Evolutionary conservation across 2,797 vertebrate genomes (phyloP).

Genomic region (Aulostomus chinensis): DNA sequence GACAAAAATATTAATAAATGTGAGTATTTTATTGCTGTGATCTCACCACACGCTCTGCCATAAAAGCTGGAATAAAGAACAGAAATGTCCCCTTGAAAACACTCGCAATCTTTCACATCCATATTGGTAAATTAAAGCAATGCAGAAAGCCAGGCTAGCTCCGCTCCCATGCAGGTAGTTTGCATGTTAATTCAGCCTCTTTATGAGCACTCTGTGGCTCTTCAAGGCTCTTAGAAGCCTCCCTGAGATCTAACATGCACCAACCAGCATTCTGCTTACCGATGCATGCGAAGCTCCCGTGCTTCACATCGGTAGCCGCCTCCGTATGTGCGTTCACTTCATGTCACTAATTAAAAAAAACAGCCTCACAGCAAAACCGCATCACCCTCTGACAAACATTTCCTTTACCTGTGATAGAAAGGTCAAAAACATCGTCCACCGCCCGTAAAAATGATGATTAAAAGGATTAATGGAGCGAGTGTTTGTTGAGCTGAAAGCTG

Average conservation of each 20-base stretch:
- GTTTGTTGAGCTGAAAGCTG: conserved; percentile 30
- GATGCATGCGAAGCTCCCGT: conserved; percentile 40
- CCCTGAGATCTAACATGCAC: conserved; percentile 27
- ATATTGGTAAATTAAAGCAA: conserved; percentile 10
- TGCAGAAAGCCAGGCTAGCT: conserved; percentile 2
- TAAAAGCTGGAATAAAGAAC: conserved; percentile 26
- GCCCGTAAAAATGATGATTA: conserved; percentile 18
- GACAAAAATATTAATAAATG: conserved; percentile 6
- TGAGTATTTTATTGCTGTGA: conserved; percentile 27
- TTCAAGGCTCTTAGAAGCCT: conserved; percentile 21
- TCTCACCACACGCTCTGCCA: conserved; percentile 12
- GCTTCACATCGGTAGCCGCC: conserved; percentile 32
- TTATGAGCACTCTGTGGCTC: conserved; percentile 27
- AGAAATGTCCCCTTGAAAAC: conserved; percentile 19
- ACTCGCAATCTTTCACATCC: conserved; percentile 1
- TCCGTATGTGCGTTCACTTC: conserved; percentile 18
- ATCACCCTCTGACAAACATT: conserved; percentile 10
- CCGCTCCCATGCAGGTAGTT: conserved; percentile 9
- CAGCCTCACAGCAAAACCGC: conserved; percentile 21
- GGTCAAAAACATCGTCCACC: conserved; percentile 14
- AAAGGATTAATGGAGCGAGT: conserved; percentile 1
- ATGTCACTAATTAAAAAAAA: conserved; percentile 56
- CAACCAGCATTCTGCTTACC: conserved; percentile 29
- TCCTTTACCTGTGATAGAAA: conserved; percentile 6
- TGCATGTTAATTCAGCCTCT: conserved; percentile 28